Conservation (phyloP, 1,140 invertebrate genomes). For the Nasonia longicornis region DNA sequence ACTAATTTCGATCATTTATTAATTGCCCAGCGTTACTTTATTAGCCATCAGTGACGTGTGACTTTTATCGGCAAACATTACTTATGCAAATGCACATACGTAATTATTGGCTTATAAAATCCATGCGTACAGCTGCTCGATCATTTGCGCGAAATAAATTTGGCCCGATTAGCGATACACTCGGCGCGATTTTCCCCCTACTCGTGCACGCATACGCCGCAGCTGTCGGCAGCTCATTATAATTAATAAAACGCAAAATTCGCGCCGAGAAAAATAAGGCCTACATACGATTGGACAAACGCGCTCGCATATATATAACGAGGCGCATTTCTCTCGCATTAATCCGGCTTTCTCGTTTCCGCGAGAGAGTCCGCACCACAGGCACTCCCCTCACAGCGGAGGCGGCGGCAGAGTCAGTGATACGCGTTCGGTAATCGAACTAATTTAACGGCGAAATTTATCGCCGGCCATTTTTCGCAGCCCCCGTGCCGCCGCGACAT, state of each 20-base stretch:
- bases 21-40: not conserved
- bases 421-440: slow-evolving; percentile 36
- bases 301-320: not conserved
- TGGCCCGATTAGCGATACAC: not conserved
- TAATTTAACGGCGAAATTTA: slow-evolving; percentile 37
- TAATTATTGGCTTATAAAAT: slow-evolving; percentile 26
- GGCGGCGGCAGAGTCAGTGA: not conserved
- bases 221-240: slow-evolving; percentile 1
- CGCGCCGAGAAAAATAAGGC: no score
- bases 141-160: not conserved
- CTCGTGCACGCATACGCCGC: no score
- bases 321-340: slow-evolving; percentile 39
- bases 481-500: slow-evolving; percentile 24
- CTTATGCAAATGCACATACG: slow-evolving; percentile 11
- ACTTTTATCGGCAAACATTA: slow-evolving; percentile 14
- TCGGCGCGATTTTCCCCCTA: not conserved
- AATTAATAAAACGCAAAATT: slow-evolving; percentile 16
- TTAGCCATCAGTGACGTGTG: not conserved
- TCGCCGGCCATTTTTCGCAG: slow-evolving; percentile 32
- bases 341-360: slow-evolving; percentile 43
- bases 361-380: not conserved
- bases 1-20: slow-evolving; percentile 15
- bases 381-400: not conserved
- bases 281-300: not conserved
- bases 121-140: not conserved